Conservation (phyloP, 2,797 vertebrate genomes). For the Paratrypauchen microcephalus region DNA sequence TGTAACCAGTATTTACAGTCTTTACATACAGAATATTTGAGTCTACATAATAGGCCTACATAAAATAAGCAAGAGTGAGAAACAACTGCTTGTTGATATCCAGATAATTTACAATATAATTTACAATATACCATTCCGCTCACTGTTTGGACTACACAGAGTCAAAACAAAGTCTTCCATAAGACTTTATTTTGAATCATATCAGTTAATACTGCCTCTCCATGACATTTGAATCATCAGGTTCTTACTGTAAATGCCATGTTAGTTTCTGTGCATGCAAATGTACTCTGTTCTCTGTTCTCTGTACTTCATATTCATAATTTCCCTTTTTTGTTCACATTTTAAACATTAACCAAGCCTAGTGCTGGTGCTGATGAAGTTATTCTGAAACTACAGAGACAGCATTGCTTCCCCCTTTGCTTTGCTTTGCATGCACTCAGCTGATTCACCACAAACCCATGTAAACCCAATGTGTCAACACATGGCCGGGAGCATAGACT, state of each 20-base stretch:
- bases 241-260: background rate
- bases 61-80: background rate
- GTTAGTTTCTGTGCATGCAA: slow-evolving; percentile 1
- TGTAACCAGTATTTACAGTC: no score
- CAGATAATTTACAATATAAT: no score
- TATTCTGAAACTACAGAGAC: slow-evolving; percentile 57
- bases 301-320: slow-evolving; percentile 7
- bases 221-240: background rate
- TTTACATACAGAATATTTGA: no score
- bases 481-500: slow-evolving; percentile 11
- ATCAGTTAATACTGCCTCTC: background rate
- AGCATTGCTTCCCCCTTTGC: slow-evolving; percentile 42
- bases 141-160: background rate
- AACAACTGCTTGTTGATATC: background rate
- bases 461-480: slow-evolving; percentile 40
- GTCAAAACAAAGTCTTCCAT: background rate
- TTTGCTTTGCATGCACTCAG: slow-evolving; percentile 44
- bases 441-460: slow-evolving; percentile 51
- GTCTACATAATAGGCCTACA: background rate
- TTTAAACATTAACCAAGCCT: background rate
- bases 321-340: slow-evolving; percentile 16
- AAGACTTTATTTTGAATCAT: no score
- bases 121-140: background rate
- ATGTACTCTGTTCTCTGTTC: no score
- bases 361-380: slow-evolving; percentile 52